Conservation (phyloP, 2,888 invertebrate species). For the Nebria brevicollis region DNA sequence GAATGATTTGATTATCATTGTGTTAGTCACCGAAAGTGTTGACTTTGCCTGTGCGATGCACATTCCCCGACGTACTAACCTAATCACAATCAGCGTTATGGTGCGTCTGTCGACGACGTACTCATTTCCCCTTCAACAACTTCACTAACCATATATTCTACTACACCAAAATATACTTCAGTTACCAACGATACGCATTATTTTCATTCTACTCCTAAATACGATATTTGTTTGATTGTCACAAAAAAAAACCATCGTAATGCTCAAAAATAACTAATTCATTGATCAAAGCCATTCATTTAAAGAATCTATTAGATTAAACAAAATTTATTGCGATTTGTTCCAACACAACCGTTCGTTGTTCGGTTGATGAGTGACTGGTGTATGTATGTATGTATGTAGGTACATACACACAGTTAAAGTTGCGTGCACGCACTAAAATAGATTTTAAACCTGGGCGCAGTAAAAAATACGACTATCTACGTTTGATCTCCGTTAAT, state of each 20-base stretch:
- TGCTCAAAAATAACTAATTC: no score
- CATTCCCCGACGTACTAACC: slow-evolving; percentile 27
- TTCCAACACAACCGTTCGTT: neutral
- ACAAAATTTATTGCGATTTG: neutral
- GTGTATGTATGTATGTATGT: neutral
- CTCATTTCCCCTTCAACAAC: neutral
- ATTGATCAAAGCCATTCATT: no score
- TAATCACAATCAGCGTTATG: slow-evolving; percentile 43
- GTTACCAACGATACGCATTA: neutral
- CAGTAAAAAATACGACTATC: slow-evolving; percentile 1
- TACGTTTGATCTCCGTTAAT: slow-evolving; percentile 25
- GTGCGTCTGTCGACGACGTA: slow-evolving; percentile 6
- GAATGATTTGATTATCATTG: slow-evolving; percentile 52
- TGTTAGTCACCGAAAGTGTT: slow-evolving; percentile 50
- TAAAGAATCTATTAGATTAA: neutral
- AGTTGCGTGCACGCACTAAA: neutral
- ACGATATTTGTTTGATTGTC: no score
- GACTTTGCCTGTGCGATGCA: slow-evolving; percentile 51
- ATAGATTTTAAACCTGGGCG: slow-evolving; percentile 7
- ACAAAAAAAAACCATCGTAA: no score
- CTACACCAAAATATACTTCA: neutral
- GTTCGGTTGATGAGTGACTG: neutral
- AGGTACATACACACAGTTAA: neutral
- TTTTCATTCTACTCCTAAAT: neutral
- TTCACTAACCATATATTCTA: neutral